Evolutionary conservation across 2,113 vertebrate genomes (phyloP).

Genomic region (Phalacrocorax pelagicus): DNA sequence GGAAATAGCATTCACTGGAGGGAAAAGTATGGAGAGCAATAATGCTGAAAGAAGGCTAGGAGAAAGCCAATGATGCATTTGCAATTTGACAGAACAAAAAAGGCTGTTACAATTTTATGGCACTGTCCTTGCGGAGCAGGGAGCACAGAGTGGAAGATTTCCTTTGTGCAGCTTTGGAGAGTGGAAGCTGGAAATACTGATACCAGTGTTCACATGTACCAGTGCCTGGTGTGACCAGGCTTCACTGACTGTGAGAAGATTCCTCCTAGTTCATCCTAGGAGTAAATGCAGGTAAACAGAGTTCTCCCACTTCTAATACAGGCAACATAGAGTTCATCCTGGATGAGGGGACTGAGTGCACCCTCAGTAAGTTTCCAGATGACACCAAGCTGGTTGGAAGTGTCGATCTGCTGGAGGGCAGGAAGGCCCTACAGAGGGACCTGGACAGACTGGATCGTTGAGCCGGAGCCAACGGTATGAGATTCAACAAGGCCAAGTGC

Average conservation of each 20-base stretch:
- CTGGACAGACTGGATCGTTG: no score
- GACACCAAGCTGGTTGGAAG: no score
- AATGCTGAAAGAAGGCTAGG: not conserved
- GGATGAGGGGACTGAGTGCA: no score
- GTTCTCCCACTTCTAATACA: not conserved
- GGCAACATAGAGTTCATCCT: not conserved
- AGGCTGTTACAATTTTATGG: not conserved
- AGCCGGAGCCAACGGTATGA: no score
- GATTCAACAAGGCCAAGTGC: no score
- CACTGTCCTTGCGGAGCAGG: not conserved
- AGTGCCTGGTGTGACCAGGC: not conserved
- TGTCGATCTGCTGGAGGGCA: no score
- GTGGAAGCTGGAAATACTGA: not conserved
- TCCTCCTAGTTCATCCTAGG: not conserved
- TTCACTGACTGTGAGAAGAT: not conserved
- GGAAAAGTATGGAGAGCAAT: not conserved
- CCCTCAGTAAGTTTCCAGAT: no score
- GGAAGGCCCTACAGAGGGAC: no score
- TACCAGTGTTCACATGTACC: not conserved
- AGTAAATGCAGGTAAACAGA: not conserved
- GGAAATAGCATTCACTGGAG: not conserved
- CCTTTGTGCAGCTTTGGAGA: not conserved
- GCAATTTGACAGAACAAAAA: not conserved
- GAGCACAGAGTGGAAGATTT: not conserved
- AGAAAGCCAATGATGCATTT: not conserved